Evolutionary conservation across 1,140 invertebrate genomes (phyloP), one percentile per base, ranked within the genome.

Genomic region (Anoplophora glabripennis): DNA sequence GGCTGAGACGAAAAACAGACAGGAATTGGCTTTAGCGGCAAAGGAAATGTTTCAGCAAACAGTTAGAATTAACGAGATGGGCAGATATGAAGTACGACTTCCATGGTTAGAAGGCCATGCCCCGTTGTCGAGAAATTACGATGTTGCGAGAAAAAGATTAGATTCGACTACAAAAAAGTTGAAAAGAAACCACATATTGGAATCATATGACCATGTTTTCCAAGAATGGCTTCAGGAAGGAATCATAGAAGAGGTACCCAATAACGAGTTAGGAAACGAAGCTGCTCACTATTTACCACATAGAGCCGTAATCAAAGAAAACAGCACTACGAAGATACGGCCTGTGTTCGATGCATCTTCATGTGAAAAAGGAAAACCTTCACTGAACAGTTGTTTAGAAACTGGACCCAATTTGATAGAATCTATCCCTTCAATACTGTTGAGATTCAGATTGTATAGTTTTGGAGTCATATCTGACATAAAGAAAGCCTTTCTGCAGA

Each of bases 391-490:
- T n/a, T 77, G 71, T 55, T 52, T 76, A 7, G 70, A 75, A 46
- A 74, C 69, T 33, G 69, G 72, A 11, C 59, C 63, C 8, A 75
- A 76, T 63, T 52, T 75, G 7, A 61, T 74, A 17, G 72, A 74
- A 48, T 18, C 68, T 1, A 72, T 78, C 17, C 67, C 72, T 7
- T 7, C 60, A 2, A 62, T 77, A 53, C 49, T 78, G 58, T 11
- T 73, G 11, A 53, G 63, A n/a, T 80, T 81, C 63, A 57, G 77
- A 52, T 59, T 14, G 52, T 62, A 67, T 18, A 61, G 54, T 52
- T 68, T 74, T 37, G 75, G 71, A 34, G 65, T 77, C 5, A 67
- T 71, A 2, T 65, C 75, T 0, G 78, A 80, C 48, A 78, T 80
- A 7, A 57, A 65, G 36, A 75, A 74, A 37, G 77, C 74, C 0